These are phyloP conservation scores for Goniozus legneri DNA, from an alignment of 1,140 invertebrate genomes.

Conservation along the genomic window DNA sequence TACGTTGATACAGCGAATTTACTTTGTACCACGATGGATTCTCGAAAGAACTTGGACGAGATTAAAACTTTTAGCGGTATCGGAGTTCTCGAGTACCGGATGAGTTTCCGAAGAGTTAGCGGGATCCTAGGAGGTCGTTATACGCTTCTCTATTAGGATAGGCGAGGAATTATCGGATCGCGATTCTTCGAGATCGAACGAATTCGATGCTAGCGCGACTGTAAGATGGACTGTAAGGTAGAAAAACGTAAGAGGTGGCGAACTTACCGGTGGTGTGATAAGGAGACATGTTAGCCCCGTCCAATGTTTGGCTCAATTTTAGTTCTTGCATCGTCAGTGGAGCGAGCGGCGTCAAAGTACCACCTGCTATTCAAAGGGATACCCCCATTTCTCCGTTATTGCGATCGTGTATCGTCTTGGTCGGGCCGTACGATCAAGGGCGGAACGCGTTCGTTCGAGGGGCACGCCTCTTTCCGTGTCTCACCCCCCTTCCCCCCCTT, in stretches of 20 bases:
- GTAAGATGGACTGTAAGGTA: slow-evolving; percentile 15
- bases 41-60: too few species aligned
- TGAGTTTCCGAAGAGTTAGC: too few species aligned
- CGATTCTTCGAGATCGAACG: neutral
- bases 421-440: slow-evolving; percentile 26
- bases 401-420: slow-evolving; percentile 22
- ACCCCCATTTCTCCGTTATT: slow-evolving; percentile 39
- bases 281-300: slow-evolving; percentile 63
- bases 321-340: slow-evolving; percentile 78
- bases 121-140: too few species aligned
- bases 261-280: slow-evolving; percentile 64
- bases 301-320: slow-evolving; percentile 63
- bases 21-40: too few species aligned
- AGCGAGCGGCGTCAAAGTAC: slow-evolving; percentile 70
- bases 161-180: too few species aligned
- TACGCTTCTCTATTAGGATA: too few species aligned
- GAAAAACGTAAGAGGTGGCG: slow-evolving; percentile 39
- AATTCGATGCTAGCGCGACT: slow-evolving; percentile 3
- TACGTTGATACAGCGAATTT: too few species aligned
- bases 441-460: slow-evolving; percentile 35
- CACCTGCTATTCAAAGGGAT: slow-evolving; percentile 57
- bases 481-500: too few species aligned
- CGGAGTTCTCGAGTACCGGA: too few species aligned
- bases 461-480: too few species aligned
- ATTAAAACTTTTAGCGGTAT: too few species aligned